Percentiles rank a stretch among this genome's conserved stretches.
Conservation (phyloP, 92 coral and sea anemone species). For the Epizoanthus rinbou region DNA sequence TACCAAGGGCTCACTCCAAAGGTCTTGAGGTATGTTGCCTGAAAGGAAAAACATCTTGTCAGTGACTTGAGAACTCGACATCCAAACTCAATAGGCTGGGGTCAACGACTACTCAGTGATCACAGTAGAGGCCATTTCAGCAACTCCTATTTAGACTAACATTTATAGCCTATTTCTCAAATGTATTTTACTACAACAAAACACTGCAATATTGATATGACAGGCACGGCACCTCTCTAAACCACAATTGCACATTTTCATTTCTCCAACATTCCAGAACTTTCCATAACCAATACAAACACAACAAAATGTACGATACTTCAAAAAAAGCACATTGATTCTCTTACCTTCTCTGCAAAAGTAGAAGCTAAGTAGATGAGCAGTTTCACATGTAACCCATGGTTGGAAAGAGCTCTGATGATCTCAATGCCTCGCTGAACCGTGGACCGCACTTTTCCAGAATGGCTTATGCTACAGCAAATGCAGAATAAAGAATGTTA, state of each 20-base stretch:
- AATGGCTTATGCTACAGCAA: conserved; percentile 62
- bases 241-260: background rate
- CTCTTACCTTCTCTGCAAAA: conserved; percentile 90
- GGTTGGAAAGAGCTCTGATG: conserved; percentile 80
- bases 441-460: conserved; percentile 72
- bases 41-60: background rate
- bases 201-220: no score
- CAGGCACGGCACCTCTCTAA: background rate
- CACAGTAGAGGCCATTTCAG: background rate
- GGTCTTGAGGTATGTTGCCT: conserved; percentile 75
- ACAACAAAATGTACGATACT: background rate
- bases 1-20: conserved; percentile 83
- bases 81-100: background rate
- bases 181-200: no score
- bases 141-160: background rate
- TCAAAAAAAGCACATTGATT: background rate
- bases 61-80: background rate
- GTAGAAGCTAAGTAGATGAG: conserved; percentile 81
- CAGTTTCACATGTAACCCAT: conserved; percentile 85
- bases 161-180: background rate
- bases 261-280: background rate
- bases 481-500: background rate
- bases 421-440: conserved; percentile 92
- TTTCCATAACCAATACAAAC: background rate
- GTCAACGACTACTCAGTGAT: background rate